Conservation (phyloP, 2,888 invertebrate genomes). For the Limulus polyphemus region DNA sequence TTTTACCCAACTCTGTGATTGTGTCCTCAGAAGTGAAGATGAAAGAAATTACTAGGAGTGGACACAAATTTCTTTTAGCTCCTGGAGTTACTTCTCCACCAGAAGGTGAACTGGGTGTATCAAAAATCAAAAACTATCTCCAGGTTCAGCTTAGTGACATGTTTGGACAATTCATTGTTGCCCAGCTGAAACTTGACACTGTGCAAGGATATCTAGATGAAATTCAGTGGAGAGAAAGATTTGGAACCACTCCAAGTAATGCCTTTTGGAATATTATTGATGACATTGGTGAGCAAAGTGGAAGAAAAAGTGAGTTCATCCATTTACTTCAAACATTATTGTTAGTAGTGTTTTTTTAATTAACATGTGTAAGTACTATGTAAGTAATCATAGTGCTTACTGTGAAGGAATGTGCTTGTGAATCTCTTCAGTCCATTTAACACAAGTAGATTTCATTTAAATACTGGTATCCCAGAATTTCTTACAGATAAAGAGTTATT, state of each 20-base stretch:
- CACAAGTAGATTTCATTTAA: too few species aligned
- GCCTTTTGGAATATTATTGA: slow-evolving; percentile 17
- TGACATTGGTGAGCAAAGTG: slow-evolving; percentile 2
- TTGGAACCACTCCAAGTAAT: slow-evolving; percentile 53
- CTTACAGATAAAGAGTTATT: too few species aligned
- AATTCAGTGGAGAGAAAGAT: slow-evolving; percentile 75
- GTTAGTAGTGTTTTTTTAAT: too few species aligned
- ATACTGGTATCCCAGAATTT: too few species aligned
- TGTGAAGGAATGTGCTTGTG: too few species aligned
- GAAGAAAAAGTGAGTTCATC: slow-evolving; percentile 9
- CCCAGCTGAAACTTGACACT: slow-evolving; percentile 56
- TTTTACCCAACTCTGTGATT: slow-evolving; percentile 6
- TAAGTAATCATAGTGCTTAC: too few species aligned
- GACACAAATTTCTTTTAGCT: neutral
- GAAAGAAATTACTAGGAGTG: neutral
- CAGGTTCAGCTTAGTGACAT: slow-evolving; percentile 13
- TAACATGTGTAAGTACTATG: too few species aligned
- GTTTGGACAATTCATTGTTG: slow-evolving; percentile 13
- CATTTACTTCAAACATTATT: too few species aligned
- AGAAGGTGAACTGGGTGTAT: too few species aligned
- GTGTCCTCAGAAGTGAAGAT: slow-evolving; percentile 5
- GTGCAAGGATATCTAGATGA: slow-evolving; percentile 85
- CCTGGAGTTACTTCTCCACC: neutral
- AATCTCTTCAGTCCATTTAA: too few species aligned
- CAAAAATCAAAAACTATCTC: neutral